Percentiles rank a stretch among this genome's conserved stretches.
These are phyloP conservation scores for Helogale parvula DNA, from an alignment of 2,113 vertebrate species.

Conservation along the genomic window DNA sequence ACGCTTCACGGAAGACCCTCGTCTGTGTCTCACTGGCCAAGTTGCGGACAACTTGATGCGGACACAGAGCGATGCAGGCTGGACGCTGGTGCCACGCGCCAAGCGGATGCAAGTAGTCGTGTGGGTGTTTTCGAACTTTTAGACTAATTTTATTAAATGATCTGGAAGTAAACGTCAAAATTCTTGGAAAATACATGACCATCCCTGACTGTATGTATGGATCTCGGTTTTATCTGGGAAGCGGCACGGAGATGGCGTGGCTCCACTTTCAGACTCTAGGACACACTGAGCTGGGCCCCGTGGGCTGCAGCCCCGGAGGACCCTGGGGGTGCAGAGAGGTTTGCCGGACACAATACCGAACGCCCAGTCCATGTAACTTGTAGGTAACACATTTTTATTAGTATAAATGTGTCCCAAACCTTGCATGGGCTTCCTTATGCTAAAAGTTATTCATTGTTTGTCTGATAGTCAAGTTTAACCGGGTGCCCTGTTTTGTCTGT, in stretches of 20 bases:
- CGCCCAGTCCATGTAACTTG: accelerated
- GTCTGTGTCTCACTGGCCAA: neutral
- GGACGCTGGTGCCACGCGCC: accelerated
- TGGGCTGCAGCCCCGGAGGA: accelerated
- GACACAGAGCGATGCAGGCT: accelerated
- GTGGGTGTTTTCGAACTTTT: accelerated
- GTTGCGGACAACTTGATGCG: no score
- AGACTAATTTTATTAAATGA: neutral
- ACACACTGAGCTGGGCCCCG: no score
- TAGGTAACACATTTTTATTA: neutral
- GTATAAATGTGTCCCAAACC: neutral
- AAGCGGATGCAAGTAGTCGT: accelerated
- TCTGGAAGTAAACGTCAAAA: neutral
- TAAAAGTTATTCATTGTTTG: accelerated
- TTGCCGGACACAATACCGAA: no score
- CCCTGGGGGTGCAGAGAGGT: accelerated
- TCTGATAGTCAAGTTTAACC: accelerated
- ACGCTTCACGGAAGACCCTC: neutral
- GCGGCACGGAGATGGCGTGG: accelerated
- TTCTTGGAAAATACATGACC: neutral
- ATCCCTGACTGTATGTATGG: neutral
- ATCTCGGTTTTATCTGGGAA: accelerated
- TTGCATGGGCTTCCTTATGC: neutral
- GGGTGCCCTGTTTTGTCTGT: neutral
- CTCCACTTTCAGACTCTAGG: accelerated